phyloP scores from a whole-genome alignment of 2,797 vertebrate species.

The Echiichthys vipera region DNA sequence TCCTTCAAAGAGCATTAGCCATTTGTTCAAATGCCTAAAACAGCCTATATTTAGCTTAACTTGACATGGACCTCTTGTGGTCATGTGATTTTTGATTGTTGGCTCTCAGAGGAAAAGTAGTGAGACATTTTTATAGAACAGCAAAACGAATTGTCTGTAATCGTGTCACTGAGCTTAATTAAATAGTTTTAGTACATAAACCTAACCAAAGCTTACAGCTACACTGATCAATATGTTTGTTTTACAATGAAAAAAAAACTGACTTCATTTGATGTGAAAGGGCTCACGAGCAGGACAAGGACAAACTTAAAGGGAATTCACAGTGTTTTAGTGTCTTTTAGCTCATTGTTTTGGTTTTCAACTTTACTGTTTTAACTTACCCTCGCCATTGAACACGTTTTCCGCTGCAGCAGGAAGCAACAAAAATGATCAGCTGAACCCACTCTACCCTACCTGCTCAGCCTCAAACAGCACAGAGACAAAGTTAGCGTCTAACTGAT shows the following conservation, averaged over 20 bases:
- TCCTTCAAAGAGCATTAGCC: not conserved
- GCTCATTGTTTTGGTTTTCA: not conserved
- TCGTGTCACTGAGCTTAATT: not conserved
- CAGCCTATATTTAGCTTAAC: slow-evolving; percentile 1
- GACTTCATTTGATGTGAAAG: not conserved
- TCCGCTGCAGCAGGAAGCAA: not conserved
- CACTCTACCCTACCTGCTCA: not conserved
- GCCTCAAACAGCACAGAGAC: too few relatives aligned
- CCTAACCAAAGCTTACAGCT: not conserved
- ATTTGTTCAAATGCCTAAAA: not conserved
- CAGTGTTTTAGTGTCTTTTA: not conserved
- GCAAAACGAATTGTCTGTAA: too few relatives aligned
- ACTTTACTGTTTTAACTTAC: not conserved
- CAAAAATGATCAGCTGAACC: not conserved
- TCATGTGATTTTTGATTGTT: slow-evolving; percentile 3
- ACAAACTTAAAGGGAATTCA: not conserved
- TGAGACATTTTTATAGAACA: too few relatives aligned
- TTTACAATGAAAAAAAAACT: not conserved
- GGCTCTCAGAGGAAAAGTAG: not conserved
- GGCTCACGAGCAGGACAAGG: not conserved
- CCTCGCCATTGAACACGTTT: not conserved
- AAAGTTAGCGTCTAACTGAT: too few relatives aligned
- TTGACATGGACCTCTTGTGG: not conserved
- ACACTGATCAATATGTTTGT: not conserved
- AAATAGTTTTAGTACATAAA: not conserved